Evolutionary conservation across 1,140 invertebrate species (phyloP).

Genomic region (Bombyx mandarina): DNA sequence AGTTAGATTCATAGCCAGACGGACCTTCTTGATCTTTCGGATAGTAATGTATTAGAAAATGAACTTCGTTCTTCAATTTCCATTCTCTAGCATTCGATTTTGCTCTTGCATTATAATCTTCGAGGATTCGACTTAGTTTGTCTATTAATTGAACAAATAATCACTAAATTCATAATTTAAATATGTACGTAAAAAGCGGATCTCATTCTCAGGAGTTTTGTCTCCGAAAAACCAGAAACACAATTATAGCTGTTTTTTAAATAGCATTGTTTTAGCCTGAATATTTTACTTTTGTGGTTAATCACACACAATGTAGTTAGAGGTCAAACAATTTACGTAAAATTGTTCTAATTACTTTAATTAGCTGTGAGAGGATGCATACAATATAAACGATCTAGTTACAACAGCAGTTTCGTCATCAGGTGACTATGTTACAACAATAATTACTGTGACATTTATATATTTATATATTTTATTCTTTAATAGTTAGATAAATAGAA

Average conservation of each 20-base stretch:
- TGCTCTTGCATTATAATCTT: constrained; percentile 23
- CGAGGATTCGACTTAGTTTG: constrained; percentile 23
- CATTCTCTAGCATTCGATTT: constrained; percentile 10
- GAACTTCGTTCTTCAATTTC: constrained; percentile 13
- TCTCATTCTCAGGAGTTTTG: no score
- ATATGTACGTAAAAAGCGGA: no score
- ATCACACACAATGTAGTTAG: not conserved
- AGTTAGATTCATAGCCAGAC: constrained; percentile 10
- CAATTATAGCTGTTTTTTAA: no score
- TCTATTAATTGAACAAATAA: constrained; percentile 5
- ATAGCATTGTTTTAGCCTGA: no score
- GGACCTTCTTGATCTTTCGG: constrained; percentile 35
- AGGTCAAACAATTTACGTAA: no score
- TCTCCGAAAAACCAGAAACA: no score
- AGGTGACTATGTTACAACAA: no score
- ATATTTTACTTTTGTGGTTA: not conserved
- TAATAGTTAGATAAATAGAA: no score
- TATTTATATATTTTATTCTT: no score
- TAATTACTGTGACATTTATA: no score
- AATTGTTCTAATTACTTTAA: not conserved
- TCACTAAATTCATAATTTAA: not conserved
- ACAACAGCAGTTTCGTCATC: no score
- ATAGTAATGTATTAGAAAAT: constrained; percentile 30
- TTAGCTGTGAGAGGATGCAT: not conserved
- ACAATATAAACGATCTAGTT: no score